Evolutionary conservation across 2,888 invertebrate species (phyloP).

Genomic region (Timema podura): DNA sequence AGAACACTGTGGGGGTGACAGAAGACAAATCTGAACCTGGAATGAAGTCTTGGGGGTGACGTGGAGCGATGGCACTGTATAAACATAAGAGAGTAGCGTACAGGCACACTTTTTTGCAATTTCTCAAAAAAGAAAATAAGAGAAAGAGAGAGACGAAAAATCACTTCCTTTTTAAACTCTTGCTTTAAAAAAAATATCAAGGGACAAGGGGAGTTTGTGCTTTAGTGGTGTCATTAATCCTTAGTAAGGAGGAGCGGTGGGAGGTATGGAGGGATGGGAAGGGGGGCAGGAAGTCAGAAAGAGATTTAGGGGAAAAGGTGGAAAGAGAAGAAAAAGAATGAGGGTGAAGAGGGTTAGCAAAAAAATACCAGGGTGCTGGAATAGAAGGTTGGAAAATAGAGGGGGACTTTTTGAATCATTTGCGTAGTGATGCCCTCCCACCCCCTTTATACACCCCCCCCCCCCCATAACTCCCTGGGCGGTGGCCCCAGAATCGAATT

Average conservation of each 20-base stretch:
- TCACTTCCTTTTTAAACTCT: conserved; percentile 16
- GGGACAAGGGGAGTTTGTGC: conserved; percentile 8
- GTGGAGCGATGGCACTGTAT: conserved; percentile 13
- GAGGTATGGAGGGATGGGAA: background rate
- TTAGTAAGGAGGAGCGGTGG: background rate
- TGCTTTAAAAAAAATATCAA: conserved; percentile 14
- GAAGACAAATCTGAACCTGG: conserved; percentile 8
- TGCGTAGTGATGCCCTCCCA: conserved; percentile 9
- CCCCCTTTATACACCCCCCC: background rate
- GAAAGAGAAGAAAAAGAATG: background rate
- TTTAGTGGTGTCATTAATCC: conserved; percentile 17
- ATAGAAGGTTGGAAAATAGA: background rate
- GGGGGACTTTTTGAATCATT: conserved; percentile 8
- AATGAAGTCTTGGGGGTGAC: background rate
- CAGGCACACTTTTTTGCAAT: conserved; percentile 8
- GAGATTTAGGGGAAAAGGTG: conserved; percentile 15
- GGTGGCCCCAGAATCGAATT: conserved; percentile 13
- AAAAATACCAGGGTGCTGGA: background rate
- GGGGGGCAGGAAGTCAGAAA: conserved; percentile 14
- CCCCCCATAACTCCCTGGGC: background rate
- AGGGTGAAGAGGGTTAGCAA: background rate
- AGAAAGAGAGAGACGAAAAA: conserved; percentile 12
- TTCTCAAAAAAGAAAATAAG: conserved; percentile 1
- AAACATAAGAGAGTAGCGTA: conserved; percentile 1
- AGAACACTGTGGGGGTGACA: background rate